A percentile compares a stretch with the other conserved stretches of the same genome.
Evolutionary conservation across 2,888 invertebrate species (phyloP).

Genomic region (Philereme vetulata): DNA sequence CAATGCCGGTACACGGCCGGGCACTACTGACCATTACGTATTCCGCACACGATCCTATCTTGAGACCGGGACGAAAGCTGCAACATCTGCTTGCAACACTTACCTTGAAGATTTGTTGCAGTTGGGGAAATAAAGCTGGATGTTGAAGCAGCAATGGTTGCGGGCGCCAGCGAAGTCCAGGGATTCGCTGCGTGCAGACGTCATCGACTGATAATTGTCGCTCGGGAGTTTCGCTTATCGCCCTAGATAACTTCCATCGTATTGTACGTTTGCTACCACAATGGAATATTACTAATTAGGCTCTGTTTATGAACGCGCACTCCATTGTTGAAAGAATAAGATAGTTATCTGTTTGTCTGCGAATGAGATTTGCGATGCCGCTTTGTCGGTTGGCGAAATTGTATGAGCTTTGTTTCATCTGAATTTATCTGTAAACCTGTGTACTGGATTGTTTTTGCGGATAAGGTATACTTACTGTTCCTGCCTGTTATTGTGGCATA

Average conservation of each 20-base stretch:
- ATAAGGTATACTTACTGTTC: slow-evolving; percentile 38
- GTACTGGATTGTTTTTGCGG: slow-evolving; percentile 58
- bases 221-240: slow-evolving; percentile 73
- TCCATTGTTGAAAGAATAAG: slow-evolving; percentile 82
- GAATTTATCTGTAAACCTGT: slow-evolving; percentile 64
- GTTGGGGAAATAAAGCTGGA: slow-evolving; percentile 4
- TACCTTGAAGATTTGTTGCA: slow-evolving; percentile 15
- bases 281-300: slow-evolving; percentile 84
- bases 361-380: slow-evolving; percentile 81
- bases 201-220: slow-evolving; percentile 80
- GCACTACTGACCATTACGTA: slow-evolving; percentile 81
- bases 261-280: slow-evolving; percentile 77
- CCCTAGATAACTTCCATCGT: slow-evolving; percentile 81
- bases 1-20: slow-evolving; percentile 68
- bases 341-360: slow-evolving; percentile 80
- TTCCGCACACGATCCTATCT: slow-evolving; percentile 71
- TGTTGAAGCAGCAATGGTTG: slow-evolving; percentile 47
- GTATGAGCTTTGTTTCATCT: slow-evolving; percentile 77
- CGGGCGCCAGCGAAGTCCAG: slow-evolving; percentile 23
- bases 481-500: slow-evolving; percentile 9
- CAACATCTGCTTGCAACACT: slow-evolving; percentile 15
- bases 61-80: slow-evolving; percentile 36
- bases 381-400: slow-evolving; percentile 77
- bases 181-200: slow-evolving; percentile 39
- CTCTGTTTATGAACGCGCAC: slow-evolving; percentile 77